Evolutionary conservation across 53 echinoderm and acorn worm genomes (phyloP).

Genomic region (Stichopus horrens): DNA sequence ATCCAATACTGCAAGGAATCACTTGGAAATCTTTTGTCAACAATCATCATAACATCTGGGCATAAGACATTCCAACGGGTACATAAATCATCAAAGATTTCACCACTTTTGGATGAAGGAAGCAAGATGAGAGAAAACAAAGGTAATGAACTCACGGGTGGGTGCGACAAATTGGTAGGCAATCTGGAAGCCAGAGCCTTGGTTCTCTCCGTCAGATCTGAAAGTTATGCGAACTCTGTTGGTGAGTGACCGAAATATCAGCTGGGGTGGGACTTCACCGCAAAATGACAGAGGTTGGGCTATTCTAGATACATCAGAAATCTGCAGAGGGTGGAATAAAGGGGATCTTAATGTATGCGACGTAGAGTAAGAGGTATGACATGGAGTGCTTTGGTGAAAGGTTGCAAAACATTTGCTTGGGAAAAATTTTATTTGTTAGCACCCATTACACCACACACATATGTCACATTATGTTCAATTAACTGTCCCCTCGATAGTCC

Average conservation of each 20-base stretch:
- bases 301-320: background rate
- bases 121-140: background rate
- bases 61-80: background rate
- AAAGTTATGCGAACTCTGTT: constrained; percentile 56
- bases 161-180: constrained; percentile 30
- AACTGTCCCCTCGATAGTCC: too few relatives aligned
- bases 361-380: too few relatives aligned
- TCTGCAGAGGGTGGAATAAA: background rate
- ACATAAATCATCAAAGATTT: background rate
- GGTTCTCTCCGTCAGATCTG: constrained; percentile 24
- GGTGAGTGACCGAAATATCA: constrained; percentile 61
- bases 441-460: too few relatives aligned
- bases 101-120: background rate
- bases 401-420: too few relatives aligned
- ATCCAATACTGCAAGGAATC: too few relatives aligned
- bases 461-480: too few relatives aligned
- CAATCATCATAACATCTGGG: background rate
- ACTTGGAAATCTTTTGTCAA: too few relatives aligned
- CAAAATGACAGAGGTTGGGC: constrained; percentile 9
- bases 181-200: constrained; percentile 20
- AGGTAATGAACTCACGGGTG: constrained; percentile 38
- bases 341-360: too few relatives aligned
- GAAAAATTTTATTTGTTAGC: too few relatives aligned
- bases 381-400: too few relatives aligned
- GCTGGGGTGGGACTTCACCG: background rate